Evolutionary conservation across 2,113 vertebrate genomes (phyloP).

Genomic region (Columba livia): DNA sequence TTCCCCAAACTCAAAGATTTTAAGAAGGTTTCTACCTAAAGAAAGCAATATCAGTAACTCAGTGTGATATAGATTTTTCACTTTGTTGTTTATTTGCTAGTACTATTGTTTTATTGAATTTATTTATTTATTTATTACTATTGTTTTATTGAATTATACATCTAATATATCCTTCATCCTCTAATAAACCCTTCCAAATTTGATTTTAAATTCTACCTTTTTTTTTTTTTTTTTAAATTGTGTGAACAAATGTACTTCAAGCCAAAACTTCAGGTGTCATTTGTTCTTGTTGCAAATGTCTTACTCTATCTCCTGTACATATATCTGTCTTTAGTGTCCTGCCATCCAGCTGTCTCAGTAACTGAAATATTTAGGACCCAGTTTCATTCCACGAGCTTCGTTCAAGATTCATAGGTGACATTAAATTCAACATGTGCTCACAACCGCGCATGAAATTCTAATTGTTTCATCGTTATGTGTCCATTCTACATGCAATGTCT

Average conservation of each 20-base stretch:
- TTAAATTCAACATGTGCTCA: not conserved
- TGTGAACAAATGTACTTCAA: not conserved
- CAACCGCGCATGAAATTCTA: not conserved
- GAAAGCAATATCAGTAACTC: not conserved
- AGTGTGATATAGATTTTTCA: not conserved
- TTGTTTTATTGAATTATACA: not conserved
- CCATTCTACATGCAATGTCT: not conserved
- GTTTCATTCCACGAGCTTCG: not conserved
- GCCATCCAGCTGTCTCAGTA: not conserved
- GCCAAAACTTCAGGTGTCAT: not conserved
- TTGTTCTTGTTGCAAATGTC: not conserved
- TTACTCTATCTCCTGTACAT: not conserved
- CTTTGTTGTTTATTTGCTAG: not conserved
- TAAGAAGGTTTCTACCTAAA: not conserved
- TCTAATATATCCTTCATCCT: not conserved
- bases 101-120: not conserved
- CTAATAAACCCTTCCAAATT: not conserved
- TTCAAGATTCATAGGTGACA: not conserved
- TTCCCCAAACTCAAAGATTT: not conserved
- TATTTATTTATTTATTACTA: too few species aligned
- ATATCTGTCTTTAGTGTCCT: not conserved
- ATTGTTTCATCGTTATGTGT: not conserved
- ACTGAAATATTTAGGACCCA: not conserved
- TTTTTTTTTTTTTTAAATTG: not conserved
- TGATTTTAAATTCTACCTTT: not conserved